Percentiles rank a stretch among this genome's conserved stretches.
Evolutionary conservation across 2,888 invertebrate genomes (phyloP).

Genomic region (Rosalia funebris): DNA sequence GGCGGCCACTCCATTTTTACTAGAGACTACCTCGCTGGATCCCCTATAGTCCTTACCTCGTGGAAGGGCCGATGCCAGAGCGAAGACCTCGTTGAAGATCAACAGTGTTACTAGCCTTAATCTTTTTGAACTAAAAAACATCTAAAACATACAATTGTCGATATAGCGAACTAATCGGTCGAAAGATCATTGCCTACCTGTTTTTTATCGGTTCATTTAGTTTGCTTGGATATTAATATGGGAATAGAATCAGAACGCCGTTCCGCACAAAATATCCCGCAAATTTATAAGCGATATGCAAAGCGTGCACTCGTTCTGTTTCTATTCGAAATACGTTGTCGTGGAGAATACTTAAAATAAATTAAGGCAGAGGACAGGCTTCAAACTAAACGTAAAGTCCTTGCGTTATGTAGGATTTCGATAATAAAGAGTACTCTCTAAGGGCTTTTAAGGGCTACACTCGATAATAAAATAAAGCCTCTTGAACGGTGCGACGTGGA

Average conservation of each 20-base stretch:
- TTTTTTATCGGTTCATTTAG: no score
- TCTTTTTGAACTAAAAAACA: slow-evolving; percentile 35
- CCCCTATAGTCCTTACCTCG: slow-evolving; percentile 54
- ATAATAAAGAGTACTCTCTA: slow-evolving; percentile 9
- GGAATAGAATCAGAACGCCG: no score
- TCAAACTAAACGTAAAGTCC: not conserved
- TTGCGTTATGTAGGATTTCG: not conserved
- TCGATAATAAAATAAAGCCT: slow-evolving; percentile 7
- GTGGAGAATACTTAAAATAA: not conserved
- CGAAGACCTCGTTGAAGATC: slow-evolving; percentile 43
- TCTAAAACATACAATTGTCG: slow-evolving; percentile 36
- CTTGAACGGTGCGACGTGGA: slow-evolving; percentile 3
- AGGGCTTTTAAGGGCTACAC: not conserved
- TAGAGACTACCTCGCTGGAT: slow-evolving; percentile 55
- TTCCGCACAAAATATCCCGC: no score
- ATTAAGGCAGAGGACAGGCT: not conserved
- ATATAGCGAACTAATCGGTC: no score
- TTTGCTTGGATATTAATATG: no score
- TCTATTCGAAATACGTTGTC: no score
- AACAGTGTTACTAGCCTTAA: slow-evolving; percentile 33
- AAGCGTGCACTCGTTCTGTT: no score
- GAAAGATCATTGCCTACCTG: not conserved
- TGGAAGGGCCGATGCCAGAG: slow-evolving; percentile 53
- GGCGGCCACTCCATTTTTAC: slow-evolving; percentile 64
- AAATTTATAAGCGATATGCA: no score